Base-by-base conservation (phyloP, 2,113 vertebrate genomes). In the Pimephales promelas region DNA sequence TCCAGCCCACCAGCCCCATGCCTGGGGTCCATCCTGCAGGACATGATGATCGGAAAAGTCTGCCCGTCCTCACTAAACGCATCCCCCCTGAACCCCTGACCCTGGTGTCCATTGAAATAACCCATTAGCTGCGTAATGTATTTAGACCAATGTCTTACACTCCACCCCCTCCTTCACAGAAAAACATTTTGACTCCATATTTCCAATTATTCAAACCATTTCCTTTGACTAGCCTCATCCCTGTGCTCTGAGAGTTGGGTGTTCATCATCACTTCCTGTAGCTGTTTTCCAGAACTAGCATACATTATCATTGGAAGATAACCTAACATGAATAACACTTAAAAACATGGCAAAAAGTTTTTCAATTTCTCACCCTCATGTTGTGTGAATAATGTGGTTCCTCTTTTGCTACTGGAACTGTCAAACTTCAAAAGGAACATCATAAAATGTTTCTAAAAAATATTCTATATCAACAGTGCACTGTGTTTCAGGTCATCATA, bases 141-240 rank as follows among this genome's bases (percentile, higher is more conserved):
- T 92, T 85, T 84, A 90, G 90, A 87, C 89, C 87, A 88, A 56
- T 64, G 49, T 34, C 56, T 86, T 40, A 49, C 34, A 47, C 45
- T 79, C 84, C 87, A 86, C 85, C 89, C 86, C 85, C 86, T 89
- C 88, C 81, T 86, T 82, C 82, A 82, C 59, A 89, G 89, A 92
- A 93, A 92, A 86, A 88, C 89, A 90, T 92, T 92, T 92, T 88
- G 90, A 89, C 89, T 89, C 71, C 66, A 86, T 90, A 89, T 93
- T 91, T 93, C 89, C 90, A 93, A 93, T 94, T 93, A 93, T 92
- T 92, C 89, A 91, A 90, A 90, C 90, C 90, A 91, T 93, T 93
- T 92, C 86, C 90, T 90, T 31, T 10, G n/a, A 91, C 45, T 57
- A n/a, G 14, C 61, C 81, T n/a, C 57, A 56, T 82, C 56, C 56